These are phyloP conservation scores for Chelmon rostratus DNA, from an alignment of 2,797 vertebrate genomes.

Conservation along the genomic window DNA sequence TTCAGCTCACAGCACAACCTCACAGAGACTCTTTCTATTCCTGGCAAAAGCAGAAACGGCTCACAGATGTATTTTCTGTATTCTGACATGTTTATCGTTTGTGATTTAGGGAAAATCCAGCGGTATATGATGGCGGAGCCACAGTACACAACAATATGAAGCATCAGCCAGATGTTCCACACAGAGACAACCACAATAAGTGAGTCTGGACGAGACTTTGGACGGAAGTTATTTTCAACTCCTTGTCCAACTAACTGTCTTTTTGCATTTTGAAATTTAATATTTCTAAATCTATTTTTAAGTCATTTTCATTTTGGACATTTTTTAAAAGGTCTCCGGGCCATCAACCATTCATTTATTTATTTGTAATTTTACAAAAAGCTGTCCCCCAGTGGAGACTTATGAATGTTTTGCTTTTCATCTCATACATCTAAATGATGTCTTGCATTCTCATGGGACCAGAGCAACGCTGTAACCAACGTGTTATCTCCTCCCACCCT, in stretches of 20 bases:
- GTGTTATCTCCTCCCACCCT: slow-evolving; percentile 40
- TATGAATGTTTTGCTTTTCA: slow-evolving; percentile 24
- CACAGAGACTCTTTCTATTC: background rate
- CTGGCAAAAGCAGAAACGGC: background rate
- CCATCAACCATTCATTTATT: background rate
- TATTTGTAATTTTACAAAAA: background rate
- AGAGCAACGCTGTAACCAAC: slow-evolving; percentile 6
- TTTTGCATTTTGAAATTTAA: background rate
- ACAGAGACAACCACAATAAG: background rate
- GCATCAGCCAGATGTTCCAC: background rate
- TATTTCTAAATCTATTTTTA: background rate
- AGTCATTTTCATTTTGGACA: background rate
- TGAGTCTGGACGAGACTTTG: too few species aligned
- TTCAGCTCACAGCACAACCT: background rate
- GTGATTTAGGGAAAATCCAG: background rate
- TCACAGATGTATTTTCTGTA: background rate
- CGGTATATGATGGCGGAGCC: background rate
- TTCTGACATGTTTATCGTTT: background rate
- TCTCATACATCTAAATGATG: slow-evolving; percentile 34
- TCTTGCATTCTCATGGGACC: slow-evolving; percentile 26
- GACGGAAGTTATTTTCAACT: too few species aligned
- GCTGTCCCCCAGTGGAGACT: background rate
- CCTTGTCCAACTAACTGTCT: background rate
- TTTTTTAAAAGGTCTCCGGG: background rate
- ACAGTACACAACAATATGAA: background rate